Percentiles rank a stretch among this genome's conserved stretches.
phyloP scores from a whole-genome alignment of 2,888 invertebrate genomes.

The Drosophila prolongata region DNA sequence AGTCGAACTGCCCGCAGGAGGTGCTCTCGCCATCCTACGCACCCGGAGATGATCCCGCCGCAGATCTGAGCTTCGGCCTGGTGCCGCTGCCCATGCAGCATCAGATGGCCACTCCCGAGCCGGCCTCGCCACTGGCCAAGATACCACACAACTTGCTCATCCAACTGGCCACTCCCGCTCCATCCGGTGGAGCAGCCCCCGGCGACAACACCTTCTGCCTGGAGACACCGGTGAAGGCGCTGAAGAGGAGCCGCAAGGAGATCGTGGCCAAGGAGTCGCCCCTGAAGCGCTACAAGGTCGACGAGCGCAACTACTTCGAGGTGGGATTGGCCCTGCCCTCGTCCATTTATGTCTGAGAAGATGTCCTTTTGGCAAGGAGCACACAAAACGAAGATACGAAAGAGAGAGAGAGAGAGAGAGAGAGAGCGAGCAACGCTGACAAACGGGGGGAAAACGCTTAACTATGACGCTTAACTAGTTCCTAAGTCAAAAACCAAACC shows the following conservation, averaged over 20 bases:
- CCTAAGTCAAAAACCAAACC: conserved; percentile 56
- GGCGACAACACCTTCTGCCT: conserved; percentile 68
- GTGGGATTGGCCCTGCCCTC: conserved; percentile 83
- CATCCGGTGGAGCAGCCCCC: not conserved
- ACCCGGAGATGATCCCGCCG: conserved; percentile 83
- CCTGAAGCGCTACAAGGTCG: conserved; percentile 74
- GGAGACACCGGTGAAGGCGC: conserved; percentile 70
- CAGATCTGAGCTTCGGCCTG: conserved; percentile 81
- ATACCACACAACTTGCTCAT: conserved; percentile 46
- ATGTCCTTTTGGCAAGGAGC: not conserved
- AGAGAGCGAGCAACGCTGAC: conserved; percentile 68
- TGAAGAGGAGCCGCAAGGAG: conserved; percentile 49
- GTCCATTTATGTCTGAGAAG: conserved; percentile 79
- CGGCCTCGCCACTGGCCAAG: conserved; percentile 53
- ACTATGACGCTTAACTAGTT: conserved; percentile 82
- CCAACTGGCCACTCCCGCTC: conserved; percentile 55
- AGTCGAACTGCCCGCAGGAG: conserved; percentile 51
- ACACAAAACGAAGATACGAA: not conserved
- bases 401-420: not conserved
- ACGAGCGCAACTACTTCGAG: conserved; percentile 81
- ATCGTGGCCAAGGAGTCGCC: conserved; percentile 54
- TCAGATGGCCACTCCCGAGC: conserved; percentile 55
- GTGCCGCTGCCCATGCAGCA: conserved; percentile 30
- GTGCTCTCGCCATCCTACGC: conserved; percentile 83
- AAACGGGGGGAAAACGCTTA: conserved; percentile 82